These are phyloP conservation scores for Paramuricea clavata DNA, from an alignment of 92 coral and sea anemone species.

Conservation along the genomic window DNA sequence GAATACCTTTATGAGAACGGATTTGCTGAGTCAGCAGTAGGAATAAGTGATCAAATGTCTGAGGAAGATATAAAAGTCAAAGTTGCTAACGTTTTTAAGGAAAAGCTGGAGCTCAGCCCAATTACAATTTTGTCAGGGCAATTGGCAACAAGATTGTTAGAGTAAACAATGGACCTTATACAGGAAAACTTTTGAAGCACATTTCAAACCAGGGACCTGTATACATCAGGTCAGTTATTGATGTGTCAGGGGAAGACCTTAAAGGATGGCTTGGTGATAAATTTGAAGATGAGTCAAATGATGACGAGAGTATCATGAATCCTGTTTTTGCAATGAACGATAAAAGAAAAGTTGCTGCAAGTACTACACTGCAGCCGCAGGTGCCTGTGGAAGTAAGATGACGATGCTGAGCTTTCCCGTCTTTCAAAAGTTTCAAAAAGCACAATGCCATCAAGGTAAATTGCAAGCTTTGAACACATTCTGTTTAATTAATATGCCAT, in stretches of 20 bases:
- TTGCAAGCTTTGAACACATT: background rate
- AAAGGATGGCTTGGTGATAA: conserved; percentile 22
- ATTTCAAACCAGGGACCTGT: conserved; percentile 65
- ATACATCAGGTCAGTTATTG: conserved; percentile 53
- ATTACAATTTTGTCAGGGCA: conserved; percentile 62
- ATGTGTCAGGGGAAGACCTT: conserved; percentile 13
- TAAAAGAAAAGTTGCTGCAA: background rate
- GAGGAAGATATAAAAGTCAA: conserved; percentile 50
- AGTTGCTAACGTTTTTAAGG: conserved; percentile 37
- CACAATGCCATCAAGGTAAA: background rate
- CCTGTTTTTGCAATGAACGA: background rate
- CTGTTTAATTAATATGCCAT: background rate
- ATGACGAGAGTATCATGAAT: background rate
- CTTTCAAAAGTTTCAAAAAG: background rate
- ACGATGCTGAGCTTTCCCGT: background rate
- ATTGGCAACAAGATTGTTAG: conserved; percentile 62
- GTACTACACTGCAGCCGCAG: background rate
- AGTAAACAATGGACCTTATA: conserved; percentile 64
- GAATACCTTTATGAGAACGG: conserved; percentile 45
- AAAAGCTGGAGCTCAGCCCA: conserved; percentile 35
- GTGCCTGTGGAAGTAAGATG: background rate
- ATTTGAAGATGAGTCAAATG: background rate
- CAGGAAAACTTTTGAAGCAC: conserved; percentile 63
- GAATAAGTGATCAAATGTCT: conserved; percentile 56
- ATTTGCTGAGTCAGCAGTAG: conserved; percentile 52